A percentile compares a stretch with the other conserved stretches of the same genome.
Evolutionary conservation across 2,797 vertebrate species (phyloP).

Genomic region (Lepilemur septentrionalis): DNA sequence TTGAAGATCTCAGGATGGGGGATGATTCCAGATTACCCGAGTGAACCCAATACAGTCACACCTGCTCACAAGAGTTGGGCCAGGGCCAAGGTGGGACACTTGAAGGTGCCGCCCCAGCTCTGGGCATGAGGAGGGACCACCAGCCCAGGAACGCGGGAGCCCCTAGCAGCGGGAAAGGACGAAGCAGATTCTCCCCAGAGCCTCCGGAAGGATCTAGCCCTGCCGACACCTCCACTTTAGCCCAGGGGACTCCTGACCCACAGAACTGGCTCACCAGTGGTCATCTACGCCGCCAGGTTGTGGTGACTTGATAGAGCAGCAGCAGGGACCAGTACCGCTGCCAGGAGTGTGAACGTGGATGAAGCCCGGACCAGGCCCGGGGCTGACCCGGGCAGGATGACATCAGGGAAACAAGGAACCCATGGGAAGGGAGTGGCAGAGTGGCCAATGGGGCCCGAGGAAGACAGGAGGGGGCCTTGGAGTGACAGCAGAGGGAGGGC

Average conservation of each 20-base stretch:
- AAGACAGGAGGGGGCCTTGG: too few species aligned
- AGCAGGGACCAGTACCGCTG: neutral
- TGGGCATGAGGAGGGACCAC: too few species aligned
- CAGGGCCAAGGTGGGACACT: neutral
- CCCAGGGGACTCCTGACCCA: neutral
- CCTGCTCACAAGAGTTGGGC: too few species aligned
- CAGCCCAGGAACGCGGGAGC: neutral
- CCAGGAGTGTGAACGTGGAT: neutral
- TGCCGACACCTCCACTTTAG: neutral
- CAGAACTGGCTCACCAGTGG: neutral
- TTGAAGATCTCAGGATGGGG: neutral
- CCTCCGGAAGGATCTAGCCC: neutral
- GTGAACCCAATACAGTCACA: neutral
- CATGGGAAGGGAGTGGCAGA: too few species aligned
- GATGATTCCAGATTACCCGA: neutral
- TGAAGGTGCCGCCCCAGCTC: neutral
- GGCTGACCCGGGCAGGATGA: too few species aligned
- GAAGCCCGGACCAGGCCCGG: neutral
- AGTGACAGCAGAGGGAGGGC: neutral
- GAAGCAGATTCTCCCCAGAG: neutral
- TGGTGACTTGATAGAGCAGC: neutral
- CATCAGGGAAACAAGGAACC: neutral
- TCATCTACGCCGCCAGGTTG: neutral
- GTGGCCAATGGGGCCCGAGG: fast-evolving
- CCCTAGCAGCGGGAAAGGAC: neutral